A percentile compares a stretch with the other conserved stretches of the same genome.
Evolutionary conservation across 2,113 vertebrate genomes (phyloP).

Genomic region (Tupaia chinensis): DNA sequence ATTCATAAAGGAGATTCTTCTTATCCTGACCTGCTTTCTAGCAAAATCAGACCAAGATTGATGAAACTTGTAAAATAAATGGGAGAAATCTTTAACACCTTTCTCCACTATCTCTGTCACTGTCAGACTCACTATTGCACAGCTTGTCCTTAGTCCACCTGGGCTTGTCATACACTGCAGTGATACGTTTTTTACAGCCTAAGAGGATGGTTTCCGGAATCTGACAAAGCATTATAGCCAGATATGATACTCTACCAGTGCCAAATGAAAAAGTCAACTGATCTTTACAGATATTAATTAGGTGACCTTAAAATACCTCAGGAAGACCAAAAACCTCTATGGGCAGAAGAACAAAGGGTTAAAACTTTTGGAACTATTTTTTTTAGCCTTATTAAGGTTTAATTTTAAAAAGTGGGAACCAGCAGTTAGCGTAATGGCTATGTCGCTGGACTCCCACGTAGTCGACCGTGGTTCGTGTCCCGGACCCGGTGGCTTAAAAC

Average conservation of each 20-base stretch:
- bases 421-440: no score
- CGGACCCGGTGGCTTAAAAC: no score
- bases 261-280: not conserved
- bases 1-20: not conserved
- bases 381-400: not conserved
- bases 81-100: not conserved
- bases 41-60: not conserved
- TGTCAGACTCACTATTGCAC: not conserved
- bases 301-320: not conserved
- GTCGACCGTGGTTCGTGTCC: no score
- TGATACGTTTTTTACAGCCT: not conserved
- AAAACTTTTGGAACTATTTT: not conserved
- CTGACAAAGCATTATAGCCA: not conserved
- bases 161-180: not conserved
- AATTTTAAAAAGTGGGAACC: no score
- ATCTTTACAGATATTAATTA: slow-evolving; percentile 16
- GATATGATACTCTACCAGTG: not conserved
- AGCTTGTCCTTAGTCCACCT: not conserved
- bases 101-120: not conserved
- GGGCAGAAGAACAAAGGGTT: not conserved
- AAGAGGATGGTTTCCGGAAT: not conserved
- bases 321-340: not conserved
- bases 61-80: not conserved
- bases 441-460: no score
- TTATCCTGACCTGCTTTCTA: not conserved